These are phyloP conservation scores for Nothocercus julius DNA, from an alignment of 2,113 vertebrate genomes.

Conservation along the genomic window DNA sequence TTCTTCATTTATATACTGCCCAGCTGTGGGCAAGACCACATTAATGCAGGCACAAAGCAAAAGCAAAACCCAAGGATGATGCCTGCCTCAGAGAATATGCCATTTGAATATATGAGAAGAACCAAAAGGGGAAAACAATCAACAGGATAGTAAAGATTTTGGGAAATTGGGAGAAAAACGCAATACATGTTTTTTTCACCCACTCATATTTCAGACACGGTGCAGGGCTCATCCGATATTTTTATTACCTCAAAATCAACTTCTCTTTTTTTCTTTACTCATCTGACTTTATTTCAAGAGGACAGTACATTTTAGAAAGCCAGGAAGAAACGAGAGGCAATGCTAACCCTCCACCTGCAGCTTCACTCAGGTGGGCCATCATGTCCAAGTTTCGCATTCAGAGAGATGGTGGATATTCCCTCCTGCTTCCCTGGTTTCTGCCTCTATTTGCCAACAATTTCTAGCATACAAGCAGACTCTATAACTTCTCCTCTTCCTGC, in stretches of 20 bases:
- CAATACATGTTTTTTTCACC: too few relatives aligned
- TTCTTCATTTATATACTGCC: background rate
- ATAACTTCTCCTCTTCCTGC: background rate
- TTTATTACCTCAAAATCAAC: background rate
- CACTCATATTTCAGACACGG: background rate
- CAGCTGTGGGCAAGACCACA: background rate
- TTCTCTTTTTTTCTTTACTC: background rate
- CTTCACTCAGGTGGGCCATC: background rate
- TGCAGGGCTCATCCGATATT: background rate
- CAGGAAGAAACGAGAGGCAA: background rate
- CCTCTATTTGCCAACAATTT: background rate
- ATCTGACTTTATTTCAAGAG: background rate
- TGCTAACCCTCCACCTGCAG: background rate
- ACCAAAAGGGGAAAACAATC: background rate
- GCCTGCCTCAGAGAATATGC: background rate
- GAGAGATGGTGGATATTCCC: background rate
- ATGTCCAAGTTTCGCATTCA: too few relatives aligned
- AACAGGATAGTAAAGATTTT: background rate
- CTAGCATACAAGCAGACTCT: too few relatives aligned
- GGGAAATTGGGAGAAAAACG: too few relatives aligned
- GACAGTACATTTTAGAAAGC: background rate
- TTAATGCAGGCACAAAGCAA: rapidly evolving
- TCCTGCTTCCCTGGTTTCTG: background rate
- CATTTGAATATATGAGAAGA: background rate
- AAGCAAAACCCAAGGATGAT: background rate